phyloP scores from a whole-genome alignment of 2,113 vertebrate genomes.

The Laticauda laticaudata region DNA sequence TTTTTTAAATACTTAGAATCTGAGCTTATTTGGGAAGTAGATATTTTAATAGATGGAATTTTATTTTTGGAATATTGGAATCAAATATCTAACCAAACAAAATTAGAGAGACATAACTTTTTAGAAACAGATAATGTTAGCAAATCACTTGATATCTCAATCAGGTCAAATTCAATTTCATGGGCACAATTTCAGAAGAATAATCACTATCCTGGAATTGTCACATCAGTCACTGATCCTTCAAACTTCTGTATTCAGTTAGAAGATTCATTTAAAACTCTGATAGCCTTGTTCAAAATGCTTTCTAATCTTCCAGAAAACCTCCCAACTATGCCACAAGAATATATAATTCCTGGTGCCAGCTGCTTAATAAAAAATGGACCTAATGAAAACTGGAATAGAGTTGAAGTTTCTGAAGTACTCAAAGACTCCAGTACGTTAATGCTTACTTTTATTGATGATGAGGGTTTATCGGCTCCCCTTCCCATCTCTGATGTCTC shows the following conservation, averaged over 20 bases:
- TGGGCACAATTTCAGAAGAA: conserved; percentile 64
- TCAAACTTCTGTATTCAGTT: conserved; percentile 79
- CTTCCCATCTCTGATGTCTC: conserved; percentile 61
- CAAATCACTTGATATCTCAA: background rate
- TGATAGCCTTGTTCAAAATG: conserved; percentile 69
- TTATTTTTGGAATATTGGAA: conserved; percentile 55
- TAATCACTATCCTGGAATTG: conserved; percentile 67
- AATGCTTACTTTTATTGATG: conserved; percentile 78
- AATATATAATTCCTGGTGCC: conserved; percentile 66
- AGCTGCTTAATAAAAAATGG: conserved; percentile 75
- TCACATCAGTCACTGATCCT: conserved; percentile 72
- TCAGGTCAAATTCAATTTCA: conserved; percentile 37
- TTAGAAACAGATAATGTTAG: conserved; percentile 1
- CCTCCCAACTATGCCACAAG: conserved; percentile 64
- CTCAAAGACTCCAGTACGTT: conserved; percentile 55
- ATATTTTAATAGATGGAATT: conserved; percentile 65
- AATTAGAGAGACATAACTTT: background rate
- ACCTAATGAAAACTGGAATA: conserved; percentile 74
- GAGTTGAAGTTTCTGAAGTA: conserved; percentile 74
- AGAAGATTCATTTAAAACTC: conserved; percentile 68
- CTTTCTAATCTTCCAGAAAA: conserved; percentile 71
- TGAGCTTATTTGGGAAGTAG: conserved; percentile 72
- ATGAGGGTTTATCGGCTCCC: conserved; percentile 74
- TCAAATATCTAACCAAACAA: background rate
- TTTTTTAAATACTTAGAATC: conserved; percentile 68